A percentile compares a stretch with the other conserved stretches of the same genome.
Conservation (phyloP, 2,797 vertebrate genomes). For the Eulemur albifrons region DNA sequence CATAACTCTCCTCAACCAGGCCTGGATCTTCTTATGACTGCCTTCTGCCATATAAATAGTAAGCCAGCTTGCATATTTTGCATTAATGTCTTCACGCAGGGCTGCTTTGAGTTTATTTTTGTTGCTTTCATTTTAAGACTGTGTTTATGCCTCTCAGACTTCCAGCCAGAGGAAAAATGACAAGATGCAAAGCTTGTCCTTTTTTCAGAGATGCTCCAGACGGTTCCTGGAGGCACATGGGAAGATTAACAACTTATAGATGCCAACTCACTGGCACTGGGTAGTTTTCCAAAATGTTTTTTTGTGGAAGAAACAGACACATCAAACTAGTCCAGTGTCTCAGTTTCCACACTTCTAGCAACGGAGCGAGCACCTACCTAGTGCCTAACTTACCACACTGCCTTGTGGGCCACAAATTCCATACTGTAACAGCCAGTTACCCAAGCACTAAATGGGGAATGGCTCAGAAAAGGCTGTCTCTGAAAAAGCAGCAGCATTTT, state of each 20-base stretch:
- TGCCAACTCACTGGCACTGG: constrained; percentile 33
- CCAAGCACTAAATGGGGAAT: constrained; percentile 12
- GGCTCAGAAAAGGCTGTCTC: constrained; percentile 25
- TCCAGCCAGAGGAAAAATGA: constrained; percentile 65
- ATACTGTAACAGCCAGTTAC: not conserved
- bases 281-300: constrained; percentile 12
- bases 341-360: not conserved
- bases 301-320: not conserved
- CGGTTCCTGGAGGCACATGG: constrained; percentile 54
- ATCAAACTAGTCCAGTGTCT: not conserved
- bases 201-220: constrained; percentile 67
- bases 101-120: constrained; percentile 76
- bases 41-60: constrained; percentile 59
- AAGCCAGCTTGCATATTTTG: constrained; percentile 61
- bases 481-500: constrained; percentile 50
- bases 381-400: not conserved
- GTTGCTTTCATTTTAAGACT: constrained; percentile 77
- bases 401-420: not conserved
- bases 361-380: not conserved
- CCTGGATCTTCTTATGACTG: constrained; percentile 50
- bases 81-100: constrained; percentile 65
- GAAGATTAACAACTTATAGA: constrained; percentile 34
- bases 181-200: constrained; percentile 67
- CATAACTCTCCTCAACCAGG: constrained; percentile 9
- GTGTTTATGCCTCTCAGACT: constrained; percentile 72